Conservation (phyloP, 2,113 vertebrate genomes). For the crab-eating macaque (Macaca fascicularis) region DNA sequence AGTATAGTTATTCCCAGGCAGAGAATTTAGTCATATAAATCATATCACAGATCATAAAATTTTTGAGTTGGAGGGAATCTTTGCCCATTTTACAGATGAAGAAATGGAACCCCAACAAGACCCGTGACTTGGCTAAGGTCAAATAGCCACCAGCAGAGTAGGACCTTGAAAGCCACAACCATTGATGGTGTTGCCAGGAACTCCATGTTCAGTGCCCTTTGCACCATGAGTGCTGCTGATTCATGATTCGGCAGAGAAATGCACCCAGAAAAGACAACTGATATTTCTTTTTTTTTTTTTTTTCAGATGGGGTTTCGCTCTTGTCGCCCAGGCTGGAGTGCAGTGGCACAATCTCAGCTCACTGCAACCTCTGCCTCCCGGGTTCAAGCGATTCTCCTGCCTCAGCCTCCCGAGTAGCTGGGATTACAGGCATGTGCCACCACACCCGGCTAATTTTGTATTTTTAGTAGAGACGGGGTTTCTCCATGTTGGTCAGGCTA, state of each 20-base stretch:
- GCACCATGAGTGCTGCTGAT: neutral
- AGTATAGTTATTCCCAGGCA: neutral
- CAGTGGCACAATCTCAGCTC: too few relatives aligned
- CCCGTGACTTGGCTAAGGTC: neutral
- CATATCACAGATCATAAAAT: neutral
- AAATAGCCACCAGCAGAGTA: neutral
- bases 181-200: accelerated
- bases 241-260: neutral
- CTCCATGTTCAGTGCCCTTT: neutral
- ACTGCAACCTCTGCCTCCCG: too few relatives aligned
- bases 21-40: neutral
- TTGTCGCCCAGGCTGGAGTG: too few relatives aligned
- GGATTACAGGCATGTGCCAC: too few relatives aligned
- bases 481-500: too few relatives aligned
- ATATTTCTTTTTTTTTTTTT: neutral
- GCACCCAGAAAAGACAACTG: accelerated
- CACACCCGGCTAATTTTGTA: too few relatives aligned
- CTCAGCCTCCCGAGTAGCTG: too few relatives aligned
- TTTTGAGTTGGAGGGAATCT: neutral
- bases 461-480: too few relatives aligned
- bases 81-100: neutral
- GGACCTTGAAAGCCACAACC: neutral
- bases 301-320: too few relatives aligned
- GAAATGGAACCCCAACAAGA: neutral
- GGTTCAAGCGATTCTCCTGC: too few relatives aligned